phyloP scores from a whole-genome alignment of 2,888 invertebrate genomes.

The Phalera bucephala region DNA sequence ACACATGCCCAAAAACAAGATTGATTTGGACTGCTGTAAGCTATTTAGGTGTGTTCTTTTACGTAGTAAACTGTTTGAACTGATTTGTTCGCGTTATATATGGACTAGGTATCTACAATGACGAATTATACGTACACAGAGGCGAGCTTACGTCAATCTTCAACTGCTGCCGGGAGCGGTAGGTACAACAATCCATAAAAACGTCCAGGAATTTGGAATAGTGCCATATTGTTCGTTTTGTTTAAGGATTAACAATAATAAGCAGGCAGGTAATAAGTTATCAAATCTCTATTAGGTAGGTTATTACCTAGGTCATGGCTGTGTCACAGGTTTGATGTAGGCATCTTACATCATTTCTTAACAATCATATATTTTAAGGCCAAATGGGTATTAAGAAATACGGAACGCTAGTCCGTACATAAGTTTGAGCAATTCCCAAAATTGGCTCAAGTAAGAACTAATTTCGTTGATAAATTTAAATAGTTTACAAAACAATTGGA shows the following conservation, averaged over 20 bases:
- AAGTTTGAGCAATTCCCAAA: too few relatives aligned
- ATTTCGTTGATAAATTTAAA: too few relatives aligned
- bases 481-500: neutral
- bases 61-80: neutral
- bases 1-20: slow-evolving; percentile 1
- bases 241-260: slow-evolving; percentile 39
- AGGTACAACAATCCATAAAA: slow-evolving; percentile 55
- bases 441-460: too few relatives aligned
- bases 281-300: too few relatives aligned
- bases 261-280: slow-evolving; percentile 35
- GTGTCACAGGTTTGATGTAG: too few relatives aligned
- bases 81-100: neutral
- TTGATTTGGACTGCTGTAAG: neutral
- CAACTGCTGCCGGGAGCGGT: slow-evolving; percentile 49
- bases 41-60: neutral
- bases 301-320: too few relatives aligned
- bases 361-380: too few relatives aligned
- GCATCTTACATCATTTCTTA: too few relatives aligned
- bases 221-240: slow-evolving; percentile 60
- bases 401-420: too few relatives aligned
- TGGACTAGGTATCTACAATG: slow-evolving; percentile 9
- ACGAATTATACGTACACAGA: slow-evolving; percentile 25
- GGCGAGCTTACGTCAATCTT: slow-evolving; percentile 58
- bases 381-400: too few relatives aligned
- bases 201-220: slow-evolving; percentile 67